Evolutionary conservation across 2,113 vertebrate species (phyloP).

Genomic region (Pygoscelis adeliae): DNA sequence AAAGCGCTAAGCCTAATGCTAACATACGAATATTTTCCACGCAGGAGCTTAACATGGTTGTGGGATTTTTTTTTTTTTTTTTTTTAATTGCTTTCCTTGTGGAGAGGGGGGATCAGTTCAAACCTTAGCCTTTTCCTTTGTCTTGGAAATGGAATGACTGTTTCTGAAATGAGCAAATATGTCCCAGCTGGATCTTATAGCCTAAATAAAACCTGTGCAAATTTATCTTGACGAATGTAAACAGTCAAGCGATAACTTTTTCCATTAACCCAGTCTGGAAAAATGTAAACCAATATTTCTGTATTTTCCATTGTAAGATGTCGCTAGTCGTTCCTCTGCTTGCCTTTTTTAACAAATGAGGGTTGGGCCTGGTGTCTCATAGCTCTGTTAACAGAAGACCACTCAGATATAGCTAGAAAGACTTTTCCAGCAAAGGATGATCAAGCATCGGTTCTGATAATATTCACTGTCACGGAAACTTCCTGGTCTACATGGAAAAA

Average conservation of each 20-base stretch:
- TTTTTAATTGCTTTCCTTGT: background rate
- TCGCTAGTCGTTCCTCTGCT: background rate
- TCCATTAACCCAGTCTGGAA: background rate
- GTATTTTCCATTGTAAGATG: background rate
- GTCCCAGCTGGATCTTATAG: background rate
- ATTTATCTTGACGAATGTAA: background rate
- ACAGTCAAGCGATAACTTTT: background rate
- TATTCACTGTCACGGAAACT: background rate
- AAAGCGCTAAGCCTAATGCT: background rate
- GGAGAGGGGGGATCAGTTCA: background rate
- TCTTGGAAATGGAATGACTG: background rate
- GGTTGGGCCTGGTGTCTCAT: background rate
- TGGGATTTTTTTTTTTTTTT: background rate
- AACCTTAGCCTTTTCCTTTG: background rate
- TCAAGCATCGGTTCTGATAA: background rate
- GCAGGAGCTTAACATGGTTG: background rate
- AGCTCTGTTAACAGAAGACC: background rate
- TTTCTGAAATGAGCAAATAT: conserved; percentile 7
- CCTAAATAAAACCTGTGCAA: conserved; percentile 6
- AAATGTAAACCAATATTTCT: background rate
- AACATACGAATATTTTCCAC: background rate
- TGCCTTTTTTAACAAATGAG: background rate
- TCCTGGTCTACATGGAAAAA: background rate
- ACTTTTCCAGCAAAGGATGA: background rate
- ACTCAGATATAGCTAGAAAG: background rate